Evolutionary conservation across 2,888 invertebrate genomes (phyloP).

Genomic region (Matsumyia berberina): DNA sequence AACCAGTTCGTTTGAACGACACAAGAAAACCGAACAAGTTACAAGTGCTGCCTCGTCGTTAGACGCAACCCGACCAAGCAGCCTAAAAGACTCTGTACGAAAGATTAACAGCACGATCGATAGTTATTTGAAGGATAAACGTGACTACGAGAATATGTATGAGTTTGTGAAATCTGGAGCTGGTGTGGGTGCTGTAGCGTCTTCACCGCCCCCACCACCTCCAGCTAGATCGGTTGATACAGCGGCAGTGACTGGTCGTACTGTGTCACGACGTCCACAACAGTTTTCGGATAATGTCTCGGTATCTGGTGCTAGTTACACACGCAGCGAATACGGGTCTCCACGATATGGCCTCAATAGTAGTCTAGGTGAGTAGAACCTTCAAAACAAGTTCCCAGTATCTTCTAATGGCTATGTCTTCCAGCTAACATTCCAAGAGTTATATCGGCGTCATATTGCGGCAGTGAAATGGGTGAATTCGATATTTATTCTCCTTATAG

Average conservation of each 20-base stretch:
- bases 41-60: conserved; percentile 24
- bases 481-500: conserved; percentile 93
- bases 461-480: conserved; percentile 92
- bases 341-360: conserved; percentile 82
- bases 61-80: conserved; percentile 80
- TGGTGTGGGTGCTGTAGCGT: conserved; percentile 51
- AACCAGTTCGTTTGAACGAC: conserved; percentile 82
- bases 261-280: conserved; percentile 54
- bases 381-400: background rate
- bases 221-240: conserved; percentile 81
- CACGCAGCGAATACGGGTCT: conserved; percentile 83
- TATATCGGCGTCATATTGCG: conserved; percentile 91
- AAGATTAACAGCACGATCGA: conserved; percentile 84
- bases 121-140: conserved; percentile 84
- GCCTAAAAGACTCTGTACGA: conserved; percentile 84
- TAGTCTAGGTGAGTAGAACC: conserved; percentile 81
- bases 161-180: conserved; percentile 80
- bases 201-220: conserved; percentile 79
- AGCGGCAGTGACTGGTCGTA: conserved; percentile 78
- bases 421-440: conserved; percentile 85
- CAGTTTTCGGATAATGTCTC: conserved; percentile 72
- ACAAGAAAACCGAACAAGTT: conserved; percentile 79
- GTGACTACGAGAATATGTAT: conserved; percentile 83
- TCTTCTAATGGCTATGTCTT: background rate
- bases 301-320: conserved; percentile 80